phyloP scores from a whole-genome alignment of 2,113 vertebrate species.

The Paradoxurus hermaphroditus region DNA sequence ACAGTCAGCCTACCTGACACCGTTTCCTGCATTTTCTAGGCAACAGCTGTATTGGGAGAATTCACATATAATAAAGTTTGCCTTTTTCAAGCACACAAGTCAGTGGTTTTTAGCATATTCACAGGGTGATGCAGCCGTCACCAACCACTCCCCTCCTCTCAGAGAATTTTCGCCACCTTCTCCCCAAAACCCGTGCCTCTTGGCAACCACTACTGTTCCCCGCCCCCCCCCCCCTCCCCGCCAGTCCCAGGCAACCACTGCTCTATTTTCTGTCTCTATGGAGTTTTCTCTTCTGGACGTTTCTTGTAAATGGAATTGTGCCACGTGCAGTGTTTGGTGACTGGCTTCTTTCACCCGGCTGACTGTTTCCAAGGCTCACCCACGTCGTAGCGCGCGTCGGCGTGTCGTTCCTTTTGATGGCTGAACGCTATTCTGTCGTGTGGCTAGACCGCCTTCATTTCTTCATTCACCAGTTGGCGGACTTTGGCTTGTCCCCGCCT shows the following conservation, averaged over 20 bases:
- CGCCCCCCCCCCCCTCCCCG: no score
- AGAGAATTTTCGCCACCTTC: not conserved
- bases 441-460: not conserved
- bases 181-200: not conserved
- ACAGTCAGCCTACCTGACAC: not conserved
- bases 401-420: not conserved
- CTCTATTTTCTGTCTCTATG: not conserved
- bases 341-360: not conserved
- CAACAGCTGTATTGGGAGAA: not conserved
- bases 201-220: not conserved
- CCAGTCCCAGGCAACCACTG: not conserved
- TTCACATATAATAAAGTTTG: not conserved
- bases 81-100: not conserved
- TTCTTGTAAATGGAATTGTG: not conserved
- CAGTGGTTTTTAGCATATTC: not conserved
- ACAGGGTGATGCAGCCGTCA: not conserved
- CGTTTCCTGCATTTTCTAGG: not conserved
- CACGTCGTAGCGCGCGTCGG: accelerated
- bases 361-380: not conserved
- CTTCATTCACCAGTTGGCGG: not conserved
- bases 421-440: not conserved
- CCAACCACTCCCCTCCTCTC: not conserved
- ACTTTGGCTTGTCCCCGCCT: not conserved
- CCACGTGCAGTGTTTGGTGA: not conserved
- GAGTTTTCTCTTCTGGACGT: not conserved